Evolutionary conservation across 2,888 invertebrate genomes (phyloP).

Genomic region (Hyposoter dolosus): DNA sequence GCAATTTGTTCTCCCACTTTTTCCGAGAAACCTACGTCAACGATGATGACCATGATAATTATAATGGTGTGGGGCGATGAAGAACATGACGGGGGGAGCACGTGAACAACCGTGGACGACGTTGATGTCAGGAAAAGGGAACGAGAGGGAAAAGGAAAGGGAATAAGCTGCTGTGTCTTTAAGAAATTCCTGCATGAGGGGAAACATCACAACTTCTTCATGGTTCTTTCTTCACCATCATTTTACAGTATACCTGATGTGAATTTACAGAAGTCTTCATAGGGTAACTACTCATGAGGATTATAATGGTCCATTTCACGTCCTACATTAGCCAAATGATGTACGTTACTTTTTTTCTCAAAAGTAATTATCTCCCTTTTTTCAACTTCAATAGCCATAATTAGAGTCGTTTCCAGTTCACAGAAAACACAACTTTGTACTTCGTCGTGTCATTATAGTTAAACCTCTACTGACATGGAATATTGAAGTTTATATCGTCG

Average conservation of each 20-base stretch:
- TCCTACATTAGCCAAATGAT: not conserved
- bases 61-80: slow-evolving; percentile 15
- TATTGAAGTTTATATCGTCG: not conserved
- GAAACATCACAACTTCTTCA: not conserved
- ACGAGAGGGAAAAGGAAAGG: not conserved
- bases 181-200: not conserved
- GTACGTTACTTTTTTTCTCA: slow-evolving; percentile 3
- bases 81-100: slow-evolving; percentile 10
- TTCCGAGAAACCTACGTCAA: slow-evolving; percentile 61
- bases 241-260: not conserved
- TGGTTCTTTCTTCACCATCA: not conserved
- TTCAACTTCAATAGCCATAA: not conserved
- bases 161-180: not conserved
- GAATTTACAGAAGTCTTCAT: not conserved
- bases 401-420: not conserved
- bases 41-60: slow-evolving; percentile 47
- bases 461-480: not conserved
- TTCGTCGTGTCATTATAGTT: not conserved
- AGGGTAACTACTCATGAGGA: not conserved
- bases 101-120: not conserved
- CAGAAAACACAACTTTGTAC: not conserved
- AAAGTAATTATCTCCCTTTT: slow-evolving; percentile 3
- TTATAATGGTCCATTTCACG: not conserved
- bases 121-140: not conserved
- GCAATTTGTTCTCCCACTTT: slow-evolving; percentile 22